Evolutionary conservation across 2,888 invertebrate species (phyloP).

Genomic region (Lamproptera curius): DNA sequence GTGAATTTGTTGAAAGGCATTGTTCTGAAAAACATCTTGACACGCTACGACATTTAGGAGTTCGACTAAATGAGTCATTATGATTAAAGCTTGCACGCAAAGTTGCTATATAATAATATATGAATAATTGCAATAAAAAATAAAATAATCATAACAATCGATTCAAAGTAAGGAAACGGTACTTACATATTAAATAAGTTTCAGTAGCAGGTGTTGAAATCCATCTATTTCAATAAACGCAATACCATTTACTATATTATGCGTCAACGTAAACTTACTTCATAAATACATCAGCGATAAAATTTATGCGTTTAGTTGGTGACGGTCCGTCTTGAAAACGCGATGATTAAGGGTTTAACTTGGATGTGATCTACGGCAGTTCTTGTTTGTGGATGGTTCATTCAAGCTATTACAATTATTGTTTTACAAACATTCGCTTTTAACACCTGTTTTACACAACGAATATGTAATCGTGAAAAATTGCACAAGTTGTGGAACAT

Average conservation of each 20-base stretch:
- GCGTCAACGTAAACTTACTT: conserved; percentile 21
- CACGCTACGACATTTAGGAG: too few relatives aligned
- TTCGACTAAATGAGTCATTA: too few relatives aligned
- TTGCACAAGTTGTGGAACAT: too few relatives aligned
- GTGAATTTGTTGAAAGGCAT: too few relatives aligned
- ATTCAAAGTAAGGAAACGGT: not conserved
- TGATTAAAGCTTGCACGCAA: too few relatives aligned
- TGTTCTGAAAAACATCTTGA: too few relatives aligned
- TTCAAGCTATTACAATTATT: conserved; percentile 6
- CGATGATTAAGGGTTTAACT: conserved; percentile 45
- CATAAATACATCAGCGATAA: conserved; percentile 32
- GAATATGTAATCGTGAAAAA: too few relatives aligned
- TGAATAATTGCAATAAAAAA: too few relatives aligned
- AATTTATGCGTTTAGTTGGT: conserved; percentile 37
- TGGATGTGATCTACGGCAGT: conserved; percentile 17
- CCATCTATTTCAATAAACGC: conserved; percentile 10
- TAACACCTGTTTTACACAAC: not conserved
- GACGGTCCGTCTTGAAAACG: conserved; percentile 24
- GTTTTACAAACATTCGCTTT: not conserved
- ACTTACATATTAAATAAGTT: conserved; percentile 5
- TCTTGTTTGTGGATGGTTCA: conserved; percentile 5
- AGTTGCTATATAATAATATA: too few relatives aligned
- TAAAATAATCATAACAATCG: too few relatives aligned
- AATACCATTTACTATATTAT: not conserved
- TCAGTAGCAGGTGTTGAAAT: conserved; percentile 16